Evolutionary conservation across 2,888 invertebrate genomes (phyloP), one percentile per base, ranked within the genome.

Genomic region (Gymnoscelis rufifasciata): DNA sequence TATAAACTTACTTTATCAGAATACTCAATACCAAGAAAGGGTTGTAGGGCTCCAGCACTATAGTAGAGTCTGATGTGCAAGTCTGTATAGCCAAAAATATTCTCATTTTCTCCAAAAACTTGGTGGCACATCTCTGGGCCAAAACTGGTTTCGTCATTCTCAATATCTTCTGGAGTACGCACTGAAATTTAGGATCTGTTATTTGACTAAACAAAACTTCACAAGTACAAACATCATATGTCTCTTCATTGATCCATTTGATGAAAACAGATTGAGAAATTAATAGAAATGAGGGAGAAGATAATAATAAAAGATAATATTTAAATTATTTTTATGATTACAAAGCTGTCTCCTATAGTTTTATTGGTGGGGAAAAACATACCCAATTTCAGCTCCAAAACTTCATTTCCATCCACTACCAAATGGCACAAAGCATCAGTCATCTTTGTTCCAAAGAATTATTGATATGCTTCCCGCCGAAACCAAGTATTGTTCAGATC

Each of bases 31-130:
- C 92, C 93, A 39, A 97, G 80, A 69, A 94, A 98, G 42, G 96
- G 94, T 62, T 93, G 92, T 48, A 97, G 88, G 51, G 92, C 92
- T 12, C 93, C 94, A 42, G 97, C 96, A 50, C 93, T 92, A 72
- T 95, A 97, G 69, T 92, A 93, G 2, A 98, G 79, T 53, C 92
- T 90, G 2, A 98, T 91, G 48, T 90, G 89, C 26, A 98, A 83
- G 66, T 95, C 94, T 68, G 93, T 92, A 74, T 97, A 99, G 2
- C 98, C 99, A 88, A 97, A 97, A 74, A 99, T 97, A 52, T 92
- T 94, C 83, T 99, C 99, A 65, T 92, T 93, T 59, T 95, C 94
- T 3, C 96, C 97, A 78, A 97, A 97, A 46, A 97, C 93, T 82
- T 98, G 97, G 88, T 98, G 96, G 40, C 96, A 94, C 94, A 97